Evolutionary conservation across 2,888 invertebrate genomes (phyloP), one percentile per base, ranked within the genome.

Genomic region (Diachrysia chrysitis): DNA sequence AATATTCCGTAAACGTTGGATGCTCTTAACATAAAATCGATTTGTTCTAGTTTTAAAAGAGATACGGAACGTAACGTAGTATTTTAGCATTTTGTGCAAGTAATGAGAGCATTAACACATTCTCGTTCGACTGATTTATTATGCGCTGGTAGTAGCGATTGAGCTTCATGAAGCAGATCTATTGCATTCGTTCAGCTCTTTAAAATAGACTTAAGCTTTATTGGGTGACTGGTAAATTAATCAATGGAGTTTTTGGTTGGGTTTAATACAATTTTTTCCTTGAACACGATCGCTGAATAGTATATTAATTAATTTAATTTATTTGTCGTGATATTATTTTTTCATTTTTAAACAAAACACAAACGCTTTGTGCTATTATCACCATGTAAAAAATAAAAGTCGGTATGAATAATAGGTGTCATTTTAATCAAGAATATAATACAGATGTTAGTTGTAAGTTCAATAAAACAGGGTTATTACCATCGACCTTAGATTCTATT

Each of bases 91-190:
- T 63, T 7, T 12, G 17, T 48, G 9, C 37, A 42, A 54, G 66
- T 71, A 71, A 66, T 57, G 59, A 63, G 71, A 58, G 60, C 73
- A 62, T 42, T 66, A 76, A 71, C 71, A 62, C 71, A 59, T 55
- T 66, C 66, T 71, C 19, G 59, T 73, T 76, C 66, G 63, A 63
- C 59, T 73, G 73, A 73, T 76, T 76, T 71, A 73, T 55, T 29
- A 62, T 60, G 62, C 66, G 60, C 60, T 46, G 54, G 21, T 59
- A 57, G 66, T 57, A 62, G n/a, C n/a, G n/a, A n/a, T n/a, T n/a
- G n/a, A n/a, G 48, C 60, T 56, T 21, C 32, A 37, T 35, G 37
- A 9, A 55, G 25, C 16, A 42, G 16, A 29, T 16, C 29, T 55
- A 25, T 62, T 62, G 10, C 55, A 42, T 55, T 25, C 25, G 58